Base-by-base conservation (phyloP, 2,113 vertebrate genomes). In the Verasper variegatus region DNA sequence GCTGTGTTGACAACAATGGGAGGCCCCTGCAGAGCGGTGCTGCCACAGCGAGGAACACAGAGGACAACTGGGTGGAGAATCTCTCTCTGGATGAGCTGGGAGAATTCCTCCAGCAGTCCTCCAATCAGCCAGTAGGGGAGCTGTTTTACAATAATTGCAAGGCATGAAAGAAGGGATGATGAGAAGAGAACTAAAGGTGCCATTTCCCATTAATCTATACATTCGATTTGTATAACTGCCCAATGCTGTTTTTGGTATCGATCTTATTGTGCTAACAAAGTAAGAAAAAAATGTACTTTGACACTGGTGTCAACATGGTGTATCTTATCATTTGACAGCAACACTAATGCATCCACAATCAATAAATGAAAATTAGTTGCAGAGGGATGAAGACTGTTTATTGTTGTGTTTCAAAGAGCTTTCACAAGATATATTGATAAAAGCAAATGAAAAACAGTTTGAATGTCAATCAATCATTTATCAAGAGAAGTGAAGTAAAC, bases 1-100 rank as follows among this genome's bases (percentile, higher is more conserved):
- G 94, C 89, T 95, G 94, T 17, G 75, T 93, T 52, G 86, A 94
- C 83, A 76, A 82, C 82, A 93, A 94, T 0, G 89, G 63, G 13
- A 55, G 17, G 15, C 91, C 92, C 31, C 5, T 93, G 9, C 68
- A 80, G 60, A 92, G 91, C 1, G 92, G 92, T 0, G 93, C 82
- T 0, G 93, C 84, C 8, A 68, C 80, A 6, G 93, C 93, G 0
- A 88, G 81, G 37, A 95, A 94, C 89, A 93, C 92, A 0, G 91
- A 91, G 13, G 59, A 78, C 26, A 94, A 94, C 76, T 9, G 56
- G 59, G 93, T 95, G 23, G 86, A 88, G 55, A 68, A 78, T 27
- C 35, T 68, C n/a, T 87, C 89, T 1, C 51, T 94, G 82, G 73
- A 87, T 6, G 51, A 89, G 60, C 68, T 94, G 68, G 77, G 64